Base-by-base conservation (phyloP, 2,888 invertebrate genomes). In the Epicampocera succincta region DNA sequence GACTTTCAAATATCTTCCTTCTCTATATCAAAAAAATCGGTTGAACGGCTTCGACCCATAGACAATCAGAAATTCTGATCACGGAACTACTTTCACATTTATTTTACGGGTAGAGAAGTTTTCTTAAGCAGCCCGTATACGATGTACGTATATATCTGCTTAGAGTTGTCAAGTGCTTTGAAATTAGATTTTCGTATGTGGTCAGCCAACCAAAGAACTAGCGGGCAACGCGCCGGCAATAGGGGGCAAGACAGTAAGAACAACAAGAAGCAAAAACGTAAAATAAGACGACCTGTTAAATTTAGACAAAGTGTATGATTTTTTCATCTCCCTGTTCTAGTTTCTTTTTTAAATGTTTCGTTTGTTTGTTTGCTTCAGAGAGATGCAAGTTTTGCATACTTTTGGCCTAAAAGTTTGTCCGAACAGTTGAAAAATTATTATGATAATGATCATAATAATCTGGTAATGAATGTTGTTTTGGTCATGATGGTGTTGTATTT, bases 211-310 rank as follows among this genome's bases (percentile, higher is more conserved):
- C n/a, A 54, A 54, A 3, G 56, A 56, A 56, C 38, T 56, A 19
- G 0, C 4, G 38, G 56, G 17, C 38, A 17, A 17, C 38, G 17
- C 17, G 29, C 3, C 12, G 33, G 33, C 25, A 65, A 42, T 40
- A 76, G 52, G 15, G 40, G 15, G 48, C 44, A 54, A 46, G 4
- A 48, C 4, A 17, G 60, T 21, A 60, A 44, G 29, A 61, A 61
- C 13, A 6, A 33, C 33, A 33, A 9, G 1, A 33, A 4, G 56
- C 46, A 40, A 52, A 60, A 69, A 48, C 48, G 65, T 58, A 71
- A 44, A 38, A 66, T 66, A 52, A 78, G 58, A 78, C 52, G 65
- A 72, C 65, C 65, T 78, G 72, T 78, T 78, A 72, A 72, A 66
- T 72, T 58, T 65, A 66, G 44, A 71, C 50, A 65, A 72, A 66